Evolutionary conservation across 2,797 vertebrate species (phyloP), one percentile per base, ranked within the genome.

Genomic region (Manis crassicaudata): DNA sequence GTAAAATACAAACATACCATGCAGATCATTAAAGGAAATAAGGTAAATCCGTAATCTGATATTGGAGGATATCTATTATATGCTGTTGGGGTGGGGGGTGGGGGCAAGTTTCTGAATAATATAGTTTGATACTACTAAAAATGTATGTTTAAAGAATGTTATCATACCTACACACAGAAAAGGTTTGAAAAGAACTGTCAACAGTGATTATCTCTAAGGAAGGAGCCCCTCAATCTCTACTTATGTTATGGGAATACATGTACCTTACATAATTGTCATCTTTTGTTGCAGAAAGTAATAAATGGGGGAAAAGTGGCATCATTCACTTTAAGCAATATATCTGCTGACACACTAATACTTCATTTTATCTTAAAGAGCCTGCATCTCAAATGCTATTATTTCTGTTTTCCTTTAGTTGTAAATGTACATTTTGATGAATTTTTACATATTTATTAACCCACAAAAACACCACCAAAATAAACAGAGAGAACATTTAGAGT

Each of bases 41-140:
- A 56, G 23, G 29, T 10, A 1, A 52, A 23, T 92, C 81, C 75
- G 18, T 52, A 70, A 75, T n/a, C 68, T 60, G 65, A 87, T 75
- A 75, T 1, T 80, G 18, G 54, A 70, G 14, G 58, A 43, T 13
- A 23, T 56, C 56, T 67, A 85, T 75, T 91, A 23, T 12, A 93
- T 56, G n/a, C 12, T 52, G 37, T 60, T 92, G 40, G 29, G 25
- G 25, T 70, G 40, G 1, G 18, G 37, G 54, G 29, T 40, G 37
- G 32, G 37, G 7, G 21, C 14, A 81, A 73, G 63, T 46, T 80
- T 96, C 88, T 84, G 70, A 92, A 83, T 76, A 92, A 92, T 56
- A 58, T 14, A 93, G 29, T 67, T 17, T 81, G 70, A 84, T 32
- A 90, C 8, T 37, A 76, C n/a, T 92, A 68, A 97, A 92, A 87